A percentile compares a stretch with the other conserved stretches of the same genome.
phyloP scores from a whole-genome alignment of 2,113 vertebrate genomes.

The Rallus limicola region DNA sequence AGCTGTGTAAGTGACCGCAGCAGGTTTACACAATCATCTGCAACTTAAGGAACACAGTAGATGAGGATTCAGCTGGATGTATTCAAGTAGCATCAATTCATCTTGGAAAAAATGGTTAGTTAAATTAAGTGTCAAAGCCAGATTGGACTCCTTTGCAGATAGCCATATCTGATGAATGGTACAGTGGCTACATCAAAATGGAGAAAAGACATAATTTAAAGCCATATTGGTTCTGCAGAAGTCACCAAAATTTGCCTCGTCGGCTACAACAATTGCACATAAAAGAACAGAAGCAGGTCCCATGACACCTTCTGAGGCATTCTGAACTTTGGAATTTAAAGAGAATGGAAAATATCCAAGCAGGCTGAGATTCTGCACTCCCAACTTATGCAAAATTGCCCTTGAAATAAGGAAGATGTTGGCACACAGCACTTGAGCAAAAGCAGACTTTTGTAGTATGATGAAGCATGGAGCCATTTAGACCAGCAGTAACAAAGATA shows the following conservation, averaged over 20 bases:
- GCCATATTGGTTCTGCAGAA: not conserved
- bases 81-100: not conserved
- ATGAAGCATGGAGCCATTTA: not conserved
- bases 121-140: not conserved
- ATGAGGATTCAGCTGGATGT: not conserved
- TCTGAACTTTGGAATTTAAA: not conserved
- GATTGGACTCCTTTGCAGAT: not conserved
- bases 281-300: not conserved
- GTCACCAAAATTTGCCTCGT: not conserved
- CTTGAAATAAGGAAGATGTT: not conserved
- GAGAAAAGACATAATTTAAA: not conserved
- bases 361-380: not conserved
- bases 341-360: not conserved
- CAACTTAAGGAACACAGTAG: not conserved
- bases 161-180: not conserved
- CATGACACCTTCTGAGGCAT: not conserved
- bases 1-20: not conserved
- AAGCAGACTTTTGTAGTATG: not conserved
- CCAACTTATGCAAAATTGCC: not conserved
- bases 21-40: not conserved
- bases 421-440: not conserved
- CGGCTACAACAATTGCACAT: not conserved
- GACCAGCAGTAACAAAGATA: not conserved
- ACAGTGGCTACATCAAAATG: not conserved
- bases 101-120: not conserved